Evolutionary conservation across 2,888 invertebrate species (phyloP).

Genomic region (Lycophotia porphyrea): DNA sequence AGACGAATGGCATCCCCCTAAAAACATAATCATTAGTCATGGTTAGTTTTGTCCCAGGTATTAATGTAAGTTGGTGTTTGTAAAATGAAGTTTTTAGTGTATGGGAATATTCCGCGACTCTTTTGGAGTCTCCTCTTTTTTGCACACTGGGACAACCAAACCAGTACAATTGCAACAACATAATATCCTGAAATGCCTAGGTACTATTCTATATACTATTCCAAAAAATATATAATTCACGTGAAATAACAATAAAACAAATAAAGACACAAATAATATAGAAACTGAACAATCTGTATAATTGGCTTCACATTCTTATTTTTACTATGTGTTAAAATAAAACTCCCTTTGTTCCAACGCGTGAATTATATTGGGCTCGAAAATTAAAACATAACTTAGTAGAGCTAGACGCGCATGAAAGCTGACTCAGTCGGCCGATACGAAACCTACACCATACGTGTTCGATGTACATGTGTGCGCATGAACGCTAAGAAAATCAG

Average conservation of each 20-base stretch:
- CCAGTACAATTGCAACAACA: background rate
- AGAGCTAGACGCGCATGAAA: conserved; percentile 47
- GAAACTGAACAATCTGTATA: background rate
- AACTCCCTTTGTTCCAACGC: background rate
- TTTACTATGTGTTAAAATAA: background rate
- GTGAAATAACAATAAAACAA: background rate
- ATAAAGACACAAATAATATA: too few relatives aligned
- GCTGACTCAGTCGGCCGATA: conserved; percentile 53
- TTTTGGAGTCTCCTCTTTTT: background rate
- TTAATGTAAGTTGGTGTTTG: background rate
- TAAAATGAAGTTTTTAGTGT: background rate
- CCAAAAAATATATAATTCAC: conserved; percentile 19
- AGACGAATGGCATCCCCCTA: conserved; percentile 2
- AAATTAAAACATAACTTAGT: background rate
- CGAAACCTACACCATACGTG: conserved; percentile 17
- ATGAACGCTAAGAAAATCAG: conserved; percentile 56
- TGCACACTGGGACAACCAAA: conserved; percentile 5
- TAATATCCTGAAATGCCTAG: conserved; percentile 49
- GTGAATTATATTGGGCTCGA: conserved; percentile 39
- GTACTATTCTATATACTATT: conserved; percentile 28
- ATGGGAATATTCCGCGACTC: background rate
- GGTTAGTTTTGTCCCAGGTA: conserved; percentile 25
- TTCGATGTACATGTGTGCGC: conserved; percentile 32
- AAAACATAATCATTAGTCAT: conserved; percentile 15
- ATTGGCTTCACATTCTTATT: background rate